Evolutionary conservation across 1,140 invertebrate genomes (phyloP).

Genomic region (Zaprionus nigranus): DNA sequence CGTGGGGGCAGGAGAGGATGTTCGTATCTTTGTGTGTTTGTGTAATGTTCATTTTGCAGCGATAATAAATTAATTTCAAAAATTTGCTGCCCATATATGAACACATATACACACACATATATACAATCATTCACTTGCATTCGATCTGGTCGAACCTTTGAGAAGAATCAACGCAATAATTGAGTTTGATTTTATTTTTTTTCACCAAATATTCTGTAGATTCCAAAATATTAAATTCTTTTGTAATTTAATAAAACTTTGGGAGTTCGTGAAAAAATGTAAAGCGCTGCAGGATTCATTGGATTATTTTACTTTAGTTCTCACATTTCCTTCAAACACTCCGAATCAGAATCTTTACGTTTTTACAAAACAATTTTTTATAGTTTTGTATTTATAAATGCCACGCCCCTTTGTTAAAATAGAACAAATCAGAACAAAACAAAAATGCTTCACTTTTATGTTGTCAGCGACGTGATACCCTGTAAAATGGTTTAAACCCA

Average conservation of each 20-base stretch:
- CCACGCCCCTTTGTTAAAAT: constrained; percentile 53
- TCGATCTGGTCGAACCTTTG: background rate
- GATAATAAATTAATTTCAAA: constrained; percentile 60
- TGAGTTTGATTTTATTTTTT: background rate
- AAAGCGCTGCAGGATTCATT: background rate
- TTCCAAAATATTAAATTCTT: constrained; percentile 47
- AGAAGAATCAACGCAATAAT: constrained; percentile 15
- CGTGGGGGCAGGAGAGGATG: constrained; percentile 7
- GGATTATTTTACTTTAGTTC: background rate
- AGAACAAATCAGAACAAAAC: background rate
- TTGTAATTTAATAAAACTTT: constrained; percentile 25
- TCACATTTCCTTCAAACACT: background rate
- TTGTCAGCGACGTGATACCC: background rate
- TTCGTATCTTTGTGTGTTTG: background rate
- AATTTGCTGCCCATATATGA: constrained; percentile 21
- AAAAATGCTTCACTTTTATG: background rate
- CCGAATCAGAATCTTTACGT: background rate
- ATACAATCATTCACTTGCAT: background rate
- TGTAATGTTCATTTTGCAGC: constrained; percentile 9
- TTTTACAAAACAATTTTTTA: too few relatives aligned
- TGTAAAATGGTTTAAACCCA: background rate
- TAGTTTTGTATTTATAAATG: too few relatives aligned
- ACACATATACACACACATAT: background rate
- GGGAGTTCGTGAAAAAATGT: background rate
- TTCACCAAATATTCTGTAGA: background rate